Conservation (phyloP, 2,113 vertebrate species). For the Phoenicopterus ruber region DNA sequence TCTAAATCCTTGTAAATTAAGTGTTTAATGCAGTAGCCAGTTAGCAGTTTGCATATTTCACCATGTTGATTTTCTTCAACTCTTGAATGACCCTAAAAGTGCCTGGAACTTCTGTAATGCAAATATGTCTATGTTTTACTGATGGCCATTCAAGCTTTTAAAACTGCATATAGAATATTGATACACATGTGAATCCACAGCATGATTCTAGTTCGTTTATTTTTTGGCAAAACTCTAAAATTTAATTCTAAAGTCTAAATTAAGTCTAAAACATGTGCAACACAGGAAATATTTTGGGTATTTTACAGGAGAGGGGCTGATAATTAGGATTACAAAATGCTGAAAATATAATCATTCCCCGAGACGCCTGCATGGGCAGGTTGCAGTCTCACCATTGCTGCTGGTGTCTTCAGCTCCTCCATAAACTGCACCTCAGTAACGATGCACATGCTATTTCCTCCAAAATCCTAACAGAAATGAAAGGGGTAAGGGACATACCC, state of each 20-base stretch:
- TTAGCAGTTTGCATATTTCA: conserved; percentile 46
- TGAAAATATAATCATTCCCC: not conserved
- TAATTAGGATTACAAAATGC: not conserved
- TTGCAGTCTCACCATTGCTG: not conserved
- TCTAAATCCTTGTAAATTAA: conserved; percentile 63
- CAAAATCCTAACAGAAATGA: not conserved
- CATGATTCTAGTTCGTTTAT: not conserved
- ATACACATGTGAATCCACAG: not conserved
- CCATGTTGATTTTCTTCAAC: not conserved
- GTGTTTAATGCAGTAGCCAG: conserved; percentile 5
- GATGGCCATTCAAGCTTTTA: not conserved
- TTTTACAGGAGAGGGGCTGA: not conserved
- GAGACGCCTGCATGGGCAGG: not conserved
- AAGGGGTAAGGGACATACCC: not conserved
- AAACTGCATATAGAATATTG: not conserved
- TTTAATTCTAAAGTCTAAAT: not conserved
- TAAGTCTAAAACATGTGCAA: not conserved
- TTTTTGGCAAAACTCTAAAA: not conserved
- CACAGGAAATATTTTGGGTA: not conserved
- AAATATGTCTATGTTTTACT: not conserved
- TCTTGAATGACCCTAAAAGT: not conserved
- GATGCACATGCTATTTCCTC: rapidly evolving
- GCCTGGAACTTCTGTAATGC: not conserved
- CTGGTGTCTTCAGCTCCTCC: not conserved
- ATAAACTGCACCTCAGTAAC: not conserved